A percentile compares a stretch with the other conserved stretches of the same genome.
phyloP scores from a whole-genome alignment of 2,888 invertebrate genomes.

The Protonemura montana region DNA sequence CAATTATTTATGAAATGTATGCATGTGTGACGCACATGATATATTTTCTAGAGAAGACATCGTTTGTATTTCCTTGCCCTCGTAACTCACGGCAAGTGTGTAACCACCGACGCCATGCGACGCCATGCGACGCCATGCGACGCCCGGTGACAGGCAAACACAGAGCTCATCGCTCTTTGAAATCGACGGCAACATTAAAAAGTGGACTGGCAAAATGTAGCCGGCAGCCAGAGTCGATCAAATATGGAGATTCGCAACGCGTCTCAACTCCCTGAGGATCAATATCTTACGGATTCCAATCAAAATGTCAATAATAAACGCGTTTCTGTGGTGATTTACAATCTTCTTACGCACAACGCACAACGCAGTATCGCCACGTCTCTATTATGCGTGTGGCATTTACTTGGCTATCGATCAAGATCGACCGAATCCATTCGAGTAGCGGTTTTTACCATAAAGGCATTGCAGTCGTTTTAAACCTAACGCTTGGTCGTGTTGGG shows the following conservation, averaged over 20 bases:
- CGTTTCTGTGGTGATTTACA: neutral
- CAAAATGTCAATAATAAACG: neutral
- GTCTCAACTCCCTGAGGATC: neutral
- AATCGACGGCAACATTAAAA: neutral
- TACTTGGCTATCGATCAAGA: neutral
- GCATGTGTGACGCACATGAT: neutral
- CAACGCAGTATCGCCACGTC: neutral
- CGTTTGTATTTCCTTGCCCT: neutral
- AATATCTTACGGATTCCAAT: neutral
- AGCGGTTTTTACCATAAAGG: no score
- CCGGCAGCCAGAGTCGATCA: neutral
- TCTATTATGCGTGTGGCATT: neutral
- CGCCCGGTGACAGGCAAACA: no score
- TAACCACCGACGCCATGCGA: no score
- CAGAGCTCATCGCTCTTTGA: no score
- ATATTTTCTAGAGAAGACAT: neutral
- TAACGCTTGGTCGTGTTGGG: no score
- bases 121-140: neutral
- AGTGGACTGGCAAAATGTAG: neutral
- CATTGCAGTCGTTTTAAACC: no score
- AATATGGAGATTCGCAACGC: neutral
- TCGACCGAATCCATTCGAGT: no score
- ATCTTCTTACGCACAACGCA: neutral
- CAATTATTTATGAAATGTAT: slow-evolving; percentile 21
- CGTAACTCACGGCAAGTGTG: neutral